A percentile compares a stretch with the other conserved stretches of the same genome.
Conservation (phyloP, 2,797 vertebrate genomes). For the Phalloptychus januarius region DNA sequence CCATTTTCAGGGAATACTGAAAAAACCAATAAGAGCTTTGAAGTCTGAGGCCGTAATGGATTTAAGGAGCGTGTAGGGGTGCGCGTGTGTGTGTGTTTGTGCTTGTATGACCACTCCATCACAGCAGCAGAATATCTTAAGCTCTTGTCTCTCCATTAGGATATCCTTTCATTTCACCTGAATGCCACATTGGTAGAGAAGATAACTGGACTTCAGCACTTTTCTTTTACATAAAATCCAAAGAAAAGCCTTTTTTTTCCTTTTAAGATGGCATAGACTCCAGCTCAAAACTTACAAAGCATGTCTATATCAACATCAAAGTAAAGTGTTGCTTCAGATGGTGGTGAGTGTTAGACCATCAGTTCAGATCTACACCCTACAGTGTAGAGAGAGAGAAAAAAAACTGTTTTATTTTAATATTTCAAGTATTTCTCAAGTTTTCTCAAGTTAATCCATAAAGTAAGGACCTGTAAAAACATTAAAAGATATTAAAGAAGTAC, state of each 20-base stretch:
- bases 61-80: slow-evolving; percentile 46
- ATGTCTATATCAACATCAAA: slow-evolving; percentile 57
- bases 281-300: slow-evolving; percentile 42
- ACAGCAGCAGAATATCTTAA: slow-evolving; percentile 53
- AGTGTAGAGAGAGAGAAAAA: not conserved
- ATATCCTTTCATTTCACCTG: slow-evolving; percentile 63
- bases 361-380: slow-evolving; percentile 13
- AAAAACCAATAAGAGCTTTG: slow-evolving; percentile 70
- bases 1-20: slow-evolving; percentile 58
- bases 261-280: slow-evolving; percentile 27
- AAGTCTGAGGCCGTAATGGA: slow-evolving; percentile 78
- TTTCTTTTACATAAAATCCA: slow-evolving; percentile 50
- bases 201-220: slow-evolving; percentile 37
- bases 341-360: slow-evolving; percentile 19
- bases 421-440: not conserved
- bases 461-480: not conserved
- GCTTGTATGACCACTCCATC: slow-evolving; percentile 63
- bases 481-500: not conserved
- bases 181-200: slow-evolving; percentile 38
- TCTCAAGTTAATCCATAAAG: not conserved
- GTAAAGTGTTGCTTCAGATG: slow-evolving; percentile 30
- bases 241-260: slow-evolving; percentile 49
- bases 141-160: slow-evolving; percentile 71
- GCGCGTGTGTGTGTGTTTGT: not conserved
- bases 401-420: not conserved